phyloP scores from a whole-genome alignment of 2,113 vertebrate genomes.

The Paracyprichromis sp. region DNA sequence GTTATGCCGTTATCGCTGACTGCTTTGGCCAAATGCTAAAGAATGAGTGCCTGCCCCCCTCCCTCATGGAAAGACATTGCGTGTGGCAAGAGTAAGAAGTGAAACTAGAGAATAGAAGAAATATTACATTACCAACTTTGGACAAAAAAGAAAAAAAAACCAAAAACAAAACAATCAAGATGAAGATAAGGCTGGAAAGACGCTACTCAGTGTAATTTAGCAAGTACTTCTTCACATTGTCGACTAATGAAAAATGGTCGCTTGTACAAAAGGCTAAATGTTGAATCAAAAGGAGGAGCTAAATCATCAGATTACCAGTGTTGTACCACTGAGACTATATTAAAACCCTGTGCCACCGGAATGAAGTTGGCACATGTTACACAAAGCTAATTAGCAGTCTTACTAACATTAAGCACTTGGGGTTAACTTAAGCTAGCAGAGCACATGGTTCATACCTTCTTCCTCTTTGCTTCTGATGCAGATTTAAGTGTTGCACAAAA shows the following conservation, averaged over 20 bases:
- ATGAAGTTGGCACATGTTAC: conserved; percentile 26
- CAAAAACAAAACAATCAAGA: background rate
- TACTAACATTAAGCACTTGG: conserved; percentile 27
- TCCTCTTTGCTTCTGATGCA: background rate
- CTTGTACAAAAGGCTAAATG: background rate
- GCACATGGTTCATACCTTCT: background rate
- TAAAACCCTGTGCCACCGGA: background rate
- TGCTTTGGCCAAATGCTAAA: background rate
- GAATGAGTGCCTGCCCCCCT: background rate
- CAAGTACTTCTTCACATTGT: background rate
- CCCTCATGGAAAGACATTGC: background rate
- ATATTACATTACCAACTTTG: background rate
- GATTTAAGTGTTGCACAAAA: background rate
- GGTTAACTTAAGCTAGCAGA: conserved; percentile 33
- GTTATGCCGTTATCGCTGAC: background rate
- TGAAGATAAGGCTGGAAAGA: background rate
- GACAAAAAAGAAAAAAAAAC: accelerated
- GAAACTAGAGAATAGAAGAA: background rate
- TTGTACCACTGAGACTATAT: background rate
- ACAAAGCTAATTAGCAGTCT: conserved; percentile 47
- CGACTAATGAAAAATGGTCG: background rate
- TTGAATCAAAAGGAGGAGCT: background rate
- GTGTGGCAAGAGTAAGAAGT: background rate
- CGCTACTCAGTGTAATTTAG: background rate
- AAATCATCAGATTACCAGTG: background rate